A percentile compares a stretch with the other conserved stretches of the same genome.
phyloP scores from a whole-genome alignment of 2,797 vertebrate genomes.

The Gymnothorax javanicus region DNA sequence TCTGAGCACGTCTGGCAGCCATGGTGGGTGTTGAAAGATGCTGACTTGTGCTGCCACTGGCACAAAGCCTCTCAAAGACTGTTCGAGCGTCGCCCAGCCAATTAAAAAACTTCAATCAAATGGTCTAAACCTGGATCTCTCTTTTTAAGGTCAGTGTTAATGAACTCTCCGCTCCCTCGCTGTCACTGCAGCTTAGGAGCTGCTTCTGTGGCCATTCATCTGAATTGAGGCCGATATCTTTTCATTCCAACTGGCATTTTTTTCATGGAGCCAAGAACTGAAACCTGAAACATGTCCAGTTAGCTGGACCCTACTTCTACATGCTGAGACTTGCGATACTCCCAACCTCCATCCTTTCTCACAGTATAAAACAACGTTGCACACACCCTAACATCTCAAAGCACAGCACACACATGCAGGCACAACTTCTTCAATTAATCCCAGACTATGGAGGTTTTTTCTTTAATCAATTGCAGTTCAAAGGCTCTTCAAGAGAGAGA shows the following conservation, averaged over 20 bases:
- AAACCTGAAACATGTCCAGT: slow-evolving; percentile 14
- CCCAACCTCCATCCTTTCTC: slow-evolving; percentile 27
- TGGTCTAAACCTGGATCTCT: slow-evolving; percentile 52
- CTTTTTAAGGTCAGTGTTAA: slow-evolving; percentile 3
- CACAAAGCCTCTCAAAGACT: slow-evolving; percentile 44
- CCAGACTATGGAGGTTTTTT: slow-evolving; percentile 30
- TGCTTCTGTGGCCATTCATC: background rate
- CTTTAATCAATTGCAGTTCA: slow-evolving; percentile 49
- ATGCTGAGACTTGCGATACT: slow-evolving; percentile 19
- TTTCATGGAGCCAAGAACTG: background rate
- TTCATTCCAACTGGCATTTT: slow-evolving; percentile 14
- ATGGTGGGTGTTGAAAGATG: background rate
- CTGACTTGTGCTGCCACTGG: slow-evolving; percentile 23
- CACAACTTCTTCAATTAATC: slow-evolving; percentile 33
- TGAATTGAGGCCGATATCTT: slow-evolving; percentile 11
- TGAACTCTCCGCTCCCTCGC: slow-evolving; percentile 28
- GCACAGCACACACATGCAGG: slow-evolving; percentile 9
- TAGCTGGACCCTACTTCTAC: slow-evolving; percentile 23
- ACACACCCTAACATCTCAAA: slow-evolving; percentile 18
- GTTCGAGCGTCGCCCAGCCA: slow-evolving; percentile 49
- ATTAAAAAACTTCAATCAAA: slow-evolving; percentile 53
- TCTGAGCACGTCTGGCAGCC: slow-evolving; percentile 4
- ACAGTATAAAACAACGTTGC: slow-evolving; percentile 21
- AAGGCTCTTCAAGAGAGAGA: slow-evolving; percentile 41
- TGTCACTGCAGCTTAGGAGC: slow-evolving; percentile 18